Evolutionary conservation across 2,113 vertebrate genomes (phyloP), one percentile per base, ranked within the genome.

Genomic region (Podarcis raffonei): DNA sequence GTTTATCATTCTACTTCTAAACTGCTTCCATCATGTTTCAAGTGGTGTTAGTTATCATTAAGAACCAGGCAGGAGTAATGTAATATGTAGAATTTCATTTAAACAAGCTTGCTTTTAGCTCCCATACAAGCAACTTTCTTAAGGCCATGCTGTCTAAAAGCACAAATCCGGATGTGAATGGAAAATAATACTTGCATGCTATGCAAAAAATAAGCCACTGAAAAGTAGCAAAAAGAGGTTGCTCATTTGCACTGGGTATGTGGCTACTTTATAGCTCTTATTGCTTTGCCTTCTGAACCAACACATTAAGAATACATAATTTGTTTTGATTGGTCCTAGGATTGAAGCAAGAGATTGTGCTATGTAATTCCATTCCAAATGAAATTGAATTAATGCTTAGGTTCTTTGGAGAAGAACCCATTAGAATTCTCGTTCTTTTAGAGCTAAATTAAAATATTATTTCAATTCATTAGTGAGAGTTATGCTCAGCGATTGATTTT

Each of bases 401-500:
- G 76, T 91, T 88, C 66, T 83, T 78, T 74, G 68, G 59, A 83
- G 37, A 88, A 92, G 25, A 7, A 77, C 27, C 83, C 78, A 86
- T 83, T 90, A 83, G 30, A 90, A 76, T 62, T 80, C n/a, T 87
- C 83, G 89, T 57, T 84, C 2, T 37, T 91, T 83, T 79, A 62
- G 82, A 87, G 86, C 79, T 88, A 1, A 92, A 85, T 91, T 87
- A 84, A 93, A 91, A 74, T 91, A 83, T 83, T 86, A 72, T 15
- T 71, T 18, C 42, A 59, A 83, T 6, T 71, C n/a, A n/a, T 90
- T 92, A 84, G 83, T 87, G 68, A 48, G 42, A 83, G n/a, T 82
- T 76, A 76, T 69, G 27, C 42, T 86, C 90, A 89, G 78, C 83
- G 16, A 20, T 77, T 35, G 74, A 2, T 79, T 91, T 92, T 74